A percentile compares a stretch with the other conserved stretches of the same genome.
These are phyloP conservation scores for Pollenia angustigena DNA, from an alignment of 2,888 invertebrate species.

Conservation along the genomic window DNA sequence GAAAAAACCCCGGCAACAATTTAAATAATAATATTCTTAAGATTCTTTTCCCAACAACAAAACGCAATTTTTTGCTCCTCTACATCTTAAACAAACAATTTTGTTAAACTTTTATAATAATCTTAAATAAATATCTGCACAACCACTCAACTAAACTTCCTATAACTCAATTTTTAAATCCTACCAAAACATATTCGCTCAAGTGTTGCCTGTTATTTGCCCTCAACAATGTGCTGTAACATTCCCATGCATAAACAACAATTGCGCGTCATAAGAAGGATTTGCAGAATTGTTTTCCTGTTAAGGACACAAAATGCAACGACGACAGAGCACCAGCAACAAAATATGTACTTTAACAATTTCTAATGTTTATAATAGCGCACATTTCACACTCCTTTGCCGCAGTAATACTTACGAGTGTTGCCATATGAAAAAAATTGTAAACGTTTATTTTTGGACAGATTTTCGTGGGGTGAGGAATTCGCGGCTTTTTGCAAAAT, in stretches of 20 bases:
- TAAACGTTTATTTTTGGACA: too few relatives aligned
- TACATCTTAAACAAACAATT: background rate
- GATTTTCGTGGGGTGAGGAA: too few relatives aligned
- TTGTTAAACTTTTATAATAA: constrained; percentile 5
- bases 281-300: constrained; percentile 62
- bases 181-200: constrained; percentile 35
- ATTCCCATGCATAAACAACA: constrained; percentile 61
- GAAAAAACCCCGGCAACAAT: too few relatives aligned
- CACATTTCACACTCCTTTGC: background rate
- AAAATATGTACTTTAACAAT: constrained; percentile 46
- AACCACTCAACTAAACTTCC: constrained; percentile 22
- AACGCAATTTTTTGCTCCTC: background rate
- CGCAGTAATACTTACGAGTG: too few relatives aligned
- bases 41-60: background rate
- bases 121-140: background rate
- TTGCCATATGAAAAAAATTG: too few relatives aligned
- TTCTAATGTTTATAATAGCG: constrained; percentile 55
- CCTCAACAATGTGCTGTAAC: constrained; percentile 57
- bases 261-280: constrained; percentile 59
- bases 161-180: constrained; percentile 51
- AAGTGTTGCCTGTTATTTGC: constrained; percentile 45
- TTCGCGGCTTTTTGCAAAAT: too few relatives aligned
- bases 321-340: background rate
- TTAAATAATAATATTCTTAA: too few relatives aligned
- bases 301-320: constrained; percentile 34